A percentile compares a stretch with the other conserved stretches of the same genome.
Conservation (phyloP, 2,888 invertebrate species). For the Melangyna quadrimaculata region DNA sequence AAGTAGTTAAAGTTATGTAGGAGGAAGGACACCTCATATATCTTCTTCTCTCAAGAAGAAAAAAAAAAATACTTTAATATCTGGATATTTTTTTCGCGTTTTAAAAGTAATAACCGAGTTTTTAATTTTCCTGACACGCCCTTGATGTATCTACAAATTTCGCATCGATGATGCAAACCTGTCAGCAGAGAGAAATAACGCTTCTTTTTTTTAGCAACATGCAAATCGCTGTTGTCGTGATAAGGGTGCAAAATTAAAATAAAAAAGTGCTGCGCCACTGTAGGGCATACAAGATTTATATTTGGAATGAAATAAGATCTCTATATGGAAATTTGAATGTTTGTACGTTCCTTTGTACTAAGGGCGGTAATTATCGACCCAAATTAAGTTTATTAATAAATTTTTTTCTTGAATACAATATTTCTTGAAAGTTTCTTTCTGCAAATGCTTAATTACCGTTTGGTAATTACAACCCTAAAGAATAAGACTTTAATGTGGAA, state of each 20-base stretch:
- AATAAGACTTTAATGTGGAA: too few species aligned
- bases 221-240: constrained; percentile 9
- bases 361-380: too few species aligned
- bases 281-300: not conserved
- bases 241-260: not conserved
- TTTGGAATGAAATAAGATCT: not conserved
- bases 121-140: constrained; percentile 18
- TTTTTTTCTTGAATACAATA: too few species aligned
- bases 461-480: too few species aligned
- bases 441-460: too few species aligned
- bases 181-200: constrained; percentile 1
- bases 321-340: too few species aligned
- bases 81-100: not conserved
- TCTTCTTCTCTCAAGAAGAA: not conserved
- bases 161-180: constrained; percentile 48
- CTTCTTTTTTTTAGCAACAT: constrained; percentile 37
- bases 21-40: not conserved
- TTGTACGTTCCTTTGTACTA: too few species aligned
- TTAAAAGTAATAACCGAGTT: constrained; percentile 1
- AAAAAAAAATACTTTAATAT: not conserved
- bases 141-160: constrained; percentile 19
- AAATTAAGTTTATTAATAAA: too few species aligned
- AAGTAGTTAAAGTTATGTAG: not conserved
- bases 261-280: not conserved
- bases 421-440: too few species aligned